Base-by-base conservation (phyloP, 2,888 invertebrate genomes). In the Drosophila pegasa region DNA sequence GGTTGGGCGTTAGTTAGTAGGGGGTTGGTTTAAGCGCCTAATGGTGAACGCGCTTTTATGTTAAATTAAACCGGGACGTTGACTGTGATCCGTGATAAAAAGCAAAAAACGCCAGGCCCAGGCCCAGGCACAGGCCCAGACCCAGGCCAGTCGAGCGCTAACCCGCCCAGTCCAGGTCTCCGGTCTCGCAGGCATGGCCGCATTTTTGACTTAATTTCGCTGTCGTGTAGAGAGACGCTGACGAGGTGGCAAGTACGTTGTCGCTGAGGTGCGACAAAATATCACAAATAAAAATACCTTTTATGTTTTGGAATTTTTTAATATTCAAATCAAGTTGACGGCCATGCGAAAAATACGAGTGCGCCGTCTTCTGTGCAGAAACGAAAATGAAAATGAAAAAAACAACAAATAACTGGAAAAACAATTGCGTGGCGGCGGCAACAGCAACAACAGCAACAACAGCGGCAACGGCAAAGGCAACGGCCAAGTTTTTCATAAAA, bases 221-320 rank as follows among this genome's bases (percentile, higher is more conserved):
- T 55, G 58, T 41, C 59, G 38, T 45, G 59, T 54, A n/a, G 72
- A 27, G 72, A 38, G 50, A 33, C 66, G 73, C 65, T 67, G 65
- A 64, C 66, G 71, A 84, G 88, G 88, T 88, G 88, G 88, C 87
- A 87, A 83, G 80, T 90, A 80, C 83, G 86, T 87, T 89, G 89
- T 89, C 87, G 82, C 83, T 69, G 85, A 90, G 90, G 90, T 90
- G 90, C 88, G 89, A 90, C 90, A 90, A 89, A 89, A 84, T 88
- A 88, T 82, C 87, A 71, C 85, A 87, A 86, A 86, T 86, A 87
- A 86, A 86, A 86, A 86, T 86, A 82, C 87, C 86, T 86, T 81
- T 86, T 83, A 81, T 84, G 84, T 84, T 84, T 74, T 72, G 87
- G 85, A 85, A 85, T 85, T 85, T 85, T 85, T 85, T 85, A 86